Evolutionary conservation across 2,113 vertebrate genomes (phyloP), one percentile per base, ranked within the genome.

Genomic region (Potamarius usumacintae): DNA sequence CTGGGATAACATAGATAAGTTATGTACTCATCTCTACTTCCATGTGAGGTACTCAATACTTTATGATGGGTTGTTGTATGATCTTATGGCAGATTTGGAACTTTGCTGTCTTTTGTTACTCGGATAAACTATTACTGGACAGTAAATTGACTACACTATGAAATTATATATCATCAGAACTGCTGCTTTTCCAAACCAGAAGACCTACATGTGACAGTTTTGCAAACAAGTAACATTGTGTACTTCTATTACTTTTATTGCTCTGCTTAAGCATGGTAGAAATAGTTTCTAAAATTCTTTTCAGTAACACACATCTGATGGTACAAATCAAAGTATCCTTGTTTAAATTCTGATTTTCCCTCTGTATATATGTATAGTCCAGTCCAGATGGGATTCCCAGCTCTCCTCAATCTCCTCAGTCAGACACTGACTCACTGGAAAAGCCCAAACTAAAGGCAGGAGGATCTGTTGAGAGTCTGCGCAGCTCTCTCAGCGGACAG

Each of bases 401-500:
- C 85, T 97, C 96, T 48, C 96, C 96, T 0, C 96, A 96, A 81
- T 94, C 95, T 0, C 95, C 96, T 0, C 95, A 96, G 8, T 95
- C 96, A 11, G 97, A 97, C 89, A 89, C 95, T 0, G 96, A 97
- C 92, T 96, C 96, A 69, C 84, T 96, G 92, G 98, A 99, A 92
- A 99, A 98, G 85, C 98, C 98, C 88, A 99, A 98, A 93, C 97
- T 99, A 17, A 99, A 98, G 94, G 98, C 97, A 0, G 98, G 97
- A 30, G 97, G 98, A 30, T 99, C 98, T 0, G 97, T 99, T 22
- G 98, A 99, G 94, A 99, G 98, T 90, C 96, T 99, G 85, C 96
- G 97, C 60, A 99, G 98, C 90, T 99, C 98, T 60, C 96, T 99
- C 86, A 99, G 98, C 0, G 98, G 97, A 78, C 98, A 99, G 94